A percentile compares a stretch with the other conserved stretches of the same genome.
Conservation (phyloP, 1,140 invertebrate species). For the Drosophila aff. region DNA sequence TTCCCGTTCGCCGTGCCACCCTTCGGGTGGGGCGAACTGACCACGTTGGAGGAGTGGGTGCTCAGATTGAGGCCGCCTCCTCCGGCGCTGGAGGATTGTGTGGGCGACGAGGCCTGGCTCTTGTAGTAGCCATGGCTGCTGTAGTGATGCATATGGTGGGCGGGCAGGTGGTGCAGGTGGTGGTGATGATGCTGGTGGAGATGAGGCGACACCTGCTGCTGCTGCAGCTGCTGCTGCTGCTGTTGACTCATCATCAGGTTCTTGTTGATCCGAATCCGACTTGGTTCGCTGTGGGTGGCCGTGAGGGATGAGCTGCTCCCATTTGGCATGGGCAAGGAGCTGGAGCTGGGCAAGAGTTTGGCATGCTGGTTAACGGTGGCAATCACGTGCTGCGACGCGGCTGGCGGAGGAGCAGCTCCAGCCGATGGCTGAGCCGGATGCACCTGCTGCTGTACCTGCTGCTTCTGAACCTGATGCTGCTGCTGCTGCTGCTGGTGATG, state of each 20-base stretch:
- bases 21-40: constrained; percentile 50
- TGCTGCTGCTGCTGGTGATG: constrained; percentile 33
- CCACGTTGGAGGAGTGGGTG: constrained; percentile 73
- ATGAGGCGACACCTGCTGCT: constrained; percentile 30
- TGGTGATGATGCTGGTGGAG: constrained; percentile 37
- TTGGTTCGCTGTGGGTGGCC: constrained; percentile 63
- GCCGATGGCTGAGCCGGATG: constrained; percentile 31
- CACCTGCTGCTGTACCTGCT: background rate
- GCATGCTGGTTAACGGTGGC: constrained; percentile 83
- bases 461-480: background rate
- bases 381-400: constrained; percentile 55
- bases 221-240: constrained; percentile 21
- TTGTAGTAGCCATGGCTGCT: constrained; percentile 52
- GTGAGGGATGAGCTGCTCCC: constrained; percentile 46
- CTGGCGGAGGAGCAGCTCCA: constrained; percentile 24
- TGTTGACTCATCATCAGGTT: constrained; percentile 76
- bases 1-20: constrained; percentile 30
- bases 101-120: constrained; percentile 66
- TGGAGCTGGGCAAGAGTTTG: constrained; percentile 73
- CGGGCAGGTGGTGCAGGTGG: constrained; percentile 29
- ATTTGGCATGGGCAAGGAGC: constrained; percentile 25
- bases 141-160: constrained; percentile 49
- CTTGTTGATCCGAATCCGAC: constrained; percentile 83
- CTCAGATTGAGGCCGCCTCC: constrained; percentile 70
- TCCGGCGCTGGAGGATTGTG: constrained; percentile 78